A percentile compares a stretch with the other conserved stretches of the same genome.
Conservation (phyloP, 2,113 vertebrate species). For the Scomber colias region DNA sequence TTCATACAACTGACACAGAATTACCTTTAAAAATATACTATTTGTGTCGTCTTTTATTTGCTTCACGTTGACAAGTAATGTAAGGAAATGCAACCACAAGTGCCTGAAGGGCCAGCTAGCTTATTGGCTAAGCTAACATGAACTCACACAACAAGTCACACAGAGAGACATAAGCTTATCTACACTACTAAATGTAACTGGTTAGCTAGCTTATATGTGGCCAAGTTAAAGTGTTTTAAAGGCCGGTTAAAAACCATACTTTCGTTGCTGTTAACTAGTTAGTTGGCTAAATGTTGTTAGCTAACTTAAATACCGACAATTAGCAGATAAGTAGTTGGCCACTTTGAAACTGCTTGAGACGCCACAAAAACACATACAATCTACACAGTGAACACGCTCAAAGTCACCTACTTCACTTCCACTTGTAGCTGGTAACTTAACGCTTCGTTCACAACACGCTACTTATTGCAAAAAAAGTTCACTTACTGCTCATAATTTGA, state of each 20-base stretch:
- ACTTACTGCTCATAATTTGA: conserved; percentile 88
- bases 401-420: not conserved
- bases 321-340: conserved; percentile 55
- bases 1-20: not conserved
- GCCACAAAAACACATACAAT: conserved; percentile 21
- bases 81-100: conserved; percentile 46
- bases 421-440: not conserved
- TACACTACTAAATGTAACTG: not conserved
- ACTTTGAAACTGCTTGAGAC: conserved; percentile 61
- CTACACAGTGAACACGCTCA: not conserved
- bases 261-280: not conserved
- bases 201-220: not conserved
- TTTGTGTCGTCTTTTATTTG: rapidly evolving
- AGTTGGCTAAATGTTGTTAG: conserved; percentile 59
- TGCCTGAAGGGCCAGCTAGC: conserved; percentile 61
- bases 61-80: not conserved
- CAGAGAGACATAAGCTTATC: not conserved
- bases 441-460: conserved; percentile 26
- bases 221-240: not conserved
- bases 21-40: not conserved
- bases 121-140: conserved; percentile 65
- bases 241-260: not conserved
- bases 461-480: conserved; percentile 70
- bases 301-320: conserved; percentile 52
- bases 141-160: conserved; percentile 47